These are phyloP conservation scores for Dryocosmus kuriphilus DNA, from an alignment of 2,888 invertebrate species.

Conservation along the genomic window DNA sequence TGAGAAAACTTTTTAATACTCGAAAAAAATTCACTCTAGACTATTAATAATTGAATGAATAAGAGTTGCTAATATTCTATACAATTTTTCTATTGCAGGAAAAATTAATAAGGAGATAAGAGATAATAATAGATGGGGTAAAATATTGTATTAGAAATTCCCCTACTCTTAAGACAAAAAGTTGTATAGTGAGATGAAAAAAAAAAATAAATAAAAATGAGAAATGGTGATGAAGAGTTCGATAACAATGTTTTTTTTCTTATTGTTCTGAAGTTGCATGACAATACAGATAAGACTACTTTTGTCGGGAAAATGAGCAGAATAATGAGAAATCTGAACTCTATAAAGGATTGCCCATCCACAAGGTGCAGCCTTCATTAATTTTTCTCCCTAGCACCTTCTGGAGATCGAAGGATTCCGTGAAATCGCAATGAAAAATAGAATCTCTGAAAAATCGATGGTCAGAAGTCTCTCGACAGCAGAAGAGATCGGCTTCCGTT, in stretches of 20 bases:
- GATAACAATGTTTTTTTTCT: background rate
- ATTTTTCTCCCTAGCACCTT: conserved; percentile 10
- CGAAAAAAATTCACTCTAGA: no score
- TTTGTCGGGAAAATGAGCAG: background rate
- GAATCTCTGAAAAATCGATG: conserved; percentile 38
- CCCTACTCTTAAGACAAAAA: no score
- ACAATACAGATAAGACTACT: background rate
- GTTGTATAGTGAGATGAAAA: no score
- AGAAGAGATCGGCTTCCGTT: conserved; percentile 6
- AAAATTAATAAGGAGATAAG: no score
- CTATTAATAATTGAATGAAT: no score
- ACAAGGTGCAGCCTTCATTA: conserved; percentile 2
- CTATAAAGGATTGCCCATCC: conserved; percentile 1
- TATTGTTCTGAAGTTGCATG: background rate
- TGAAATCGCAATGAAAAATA: conserved; percentile 28
- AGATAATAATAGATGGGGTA: no score
- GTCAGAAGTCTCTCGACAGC: conserved; percentile 16
- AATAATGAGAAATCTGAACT: conserved; percentile 18
- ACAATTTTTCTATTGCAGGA: no score
- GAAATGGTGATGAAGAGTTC: background rate
- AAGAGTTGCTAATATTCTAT: no score
- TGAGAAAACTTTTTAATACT: no score
- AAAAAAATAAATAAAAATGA: background rate
- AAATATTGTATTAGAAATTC: no score
- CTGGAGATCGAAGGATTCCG: conserved; percentile 26